Evolutionary conservation across 1,140 invertebrate species (phyloP).

Genomic region (Nixonia krombeini): DNA sequence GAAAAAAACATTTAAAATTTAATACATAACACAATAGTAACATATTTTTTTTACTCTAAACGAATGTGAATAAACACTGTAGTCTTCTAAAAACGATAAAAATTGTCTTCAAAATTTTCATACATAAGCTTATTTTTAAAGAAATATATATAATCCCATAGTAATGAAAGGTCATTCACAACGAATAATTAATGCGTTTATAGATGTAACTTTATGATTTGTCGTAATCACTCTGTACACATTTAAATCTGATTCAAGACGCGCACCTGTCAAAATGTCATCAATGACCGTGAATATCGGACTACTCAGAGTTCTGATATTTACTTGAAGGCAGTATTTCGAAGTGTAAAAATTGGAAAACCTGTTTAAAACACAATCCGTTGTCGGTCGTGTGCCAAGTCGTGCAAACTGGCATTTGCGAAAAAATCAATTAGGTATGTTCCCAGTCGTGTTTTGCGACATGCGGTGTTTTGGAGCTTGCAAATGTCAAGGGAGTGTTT

Average conservation of each 20-base stretch:
- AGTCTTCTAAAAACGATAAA: no score
- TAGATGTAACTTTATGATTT: no score
- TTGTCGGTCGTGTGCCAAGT: neutral
- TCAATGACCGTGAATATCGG: neutral
- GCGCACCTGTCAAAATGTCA: conserved; percentile 12
- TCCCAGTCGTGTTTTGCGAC: neutral
- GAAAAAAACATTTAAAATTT: no score
- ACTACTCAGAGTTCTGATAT: neutral
- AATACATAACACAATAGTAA: no score
- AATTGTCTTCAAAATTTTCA: no score
- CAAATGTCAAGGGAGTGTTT: neutral
- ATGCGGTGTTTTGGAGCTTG: neutral
- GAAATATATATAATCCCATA: no score
- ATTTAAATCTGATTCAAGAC: neutral
- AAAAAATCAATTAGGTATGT: neutral
- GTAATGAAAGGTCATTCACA: no score
- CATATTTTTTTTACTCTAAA: no score
- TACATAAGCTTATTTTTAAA: no score
- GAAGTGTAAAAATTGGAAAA: neutral
- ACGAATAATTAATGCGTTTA: no score
- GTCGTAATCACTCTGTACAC: neutral
- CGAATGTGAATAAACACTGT: no score
- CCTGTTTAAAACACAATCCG: neutral
- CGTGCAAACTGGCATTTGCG: conserved; percentile 2
- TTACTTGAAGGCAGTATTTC: neutral